phyloP scores from a whole-genome alignment of 2,797 vertebrate genomes.

The Cygnus olor region DNA sequence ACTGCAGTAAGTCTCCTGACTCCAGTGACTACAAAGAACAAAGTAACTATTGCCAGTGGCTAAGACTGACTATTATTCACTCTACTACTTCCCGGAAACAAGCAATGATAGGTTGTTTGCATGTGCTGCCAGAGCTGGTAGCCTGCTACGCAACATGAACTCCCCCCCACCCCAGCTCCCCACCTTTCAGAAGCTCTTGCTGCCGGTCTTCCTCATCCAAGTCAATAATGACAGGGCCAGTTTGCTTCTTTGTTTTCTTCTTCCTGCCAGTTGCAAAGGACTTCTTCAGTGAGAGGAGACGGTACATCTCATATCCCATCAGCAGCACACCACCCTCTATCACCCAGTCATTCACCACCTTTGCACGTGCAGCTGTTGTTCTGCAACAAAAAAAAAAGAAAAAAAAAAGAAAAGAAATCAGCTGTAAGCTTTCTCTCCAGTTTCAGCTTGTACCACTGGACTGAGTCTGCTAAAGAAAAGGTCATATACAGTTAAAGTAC shows the following conservation, averaged over 20 bases:
- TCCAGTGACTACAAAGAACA: not conserved
- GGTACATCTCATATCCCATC: slow-evolving; percentile 99
- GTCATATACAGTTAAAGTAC: not conserved
- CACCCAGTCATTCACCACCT: slow-evolving; percentile 96
- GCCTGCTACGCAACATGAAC: not conserved
- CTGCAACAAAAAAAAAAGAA: slow-evolving; percentile 76
- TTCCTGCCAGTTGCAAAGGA: slow-evolving; percentile 94
- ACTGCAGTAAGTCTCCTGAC: not conserved
- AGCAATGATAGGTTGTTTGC: not conserved
- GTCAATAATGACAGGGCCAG: slow-evolving; percentile 96
- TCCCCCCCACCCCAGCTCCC: not conserved
- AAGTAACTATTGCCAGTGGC: not conserved
- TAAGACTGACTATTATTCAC: not conserved
- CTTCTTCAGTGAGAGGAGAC: slow-evolving; percentile 97
- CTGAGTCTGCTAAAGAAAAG: not conserved
- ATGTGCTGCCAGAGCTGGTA: not conserved
- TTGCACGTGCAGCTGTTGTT: slow-evolving; percentile 92
- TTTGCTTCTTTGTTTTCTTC: slow-evolving; percentile 95
- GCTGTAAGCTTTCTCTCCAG: not conserved
- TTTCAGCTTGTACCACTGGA: not conserved
- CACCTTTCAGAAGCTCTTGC: slow-evolving; percentile 97
- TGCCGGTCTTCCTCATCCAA: slow-evolving; percentile 97
- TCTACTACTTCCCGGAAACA: not conserved
- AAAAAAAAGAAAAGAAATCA: not conserved
- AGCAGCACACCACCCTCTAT: slow-evolving; percentile 93